phyloP scores from a whole-genome alignment of 1,140 invertebrate species.

The Cotesia vestalis region DNA sequence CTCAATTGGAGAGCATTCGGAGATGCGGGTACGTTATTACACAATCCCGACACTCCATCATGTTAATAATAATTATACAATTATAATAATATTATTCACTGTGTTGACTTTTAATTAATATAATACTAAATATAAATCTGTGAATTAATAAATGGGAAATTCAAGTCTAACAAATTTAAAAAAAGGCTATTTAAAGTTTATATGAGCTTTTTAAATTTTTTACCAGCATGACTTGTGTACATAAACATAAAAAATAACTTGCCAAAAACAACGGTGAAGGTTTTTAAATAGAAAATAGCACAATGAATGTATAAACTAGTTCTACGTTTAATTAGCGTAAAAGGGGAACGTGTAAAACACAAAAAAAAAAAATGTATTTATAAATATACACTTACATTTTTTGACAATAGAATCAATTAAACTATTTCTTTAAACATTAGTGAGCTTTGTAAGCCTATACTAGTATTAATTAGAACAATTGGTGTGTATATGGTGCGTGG shows the following conservation, averaged over 20 bases:
- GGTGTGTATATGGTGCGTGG: neutral
- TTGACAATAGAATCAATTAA: slow-evolving; percentile 12
- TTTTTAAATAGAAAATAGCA: too few relatives aligned
- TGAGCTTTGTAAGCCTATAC: slow-evolving; percentile 12
- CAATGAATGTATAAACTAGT: too few relatives aligned
- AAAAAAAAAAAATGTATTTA: neutral
- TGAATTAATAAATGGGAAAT: neutral
- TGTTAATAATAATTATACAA: slow-evolving; percentile 21
- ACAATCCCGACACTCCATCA: slow-evolving; percentile 49
- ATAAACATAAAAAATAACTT: too few relatives aligned
- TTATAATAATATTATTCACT: slow-evolving; percentile 27
- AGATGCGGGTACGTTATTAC: slow-evolving; percentile 80
- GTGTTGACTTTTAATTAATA: slow-evolving; percentile 11
- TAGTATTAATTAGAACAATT: slow-evolving; percentile 2
- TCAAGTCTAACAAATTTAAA: too few relatives aligned
- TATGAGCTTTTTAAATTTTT: too few relatives aligned
- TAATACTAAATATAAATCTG: slow-evolving; percentile 22
- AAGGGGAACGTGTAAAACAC: neutral
- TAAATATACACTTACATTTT: slow-evolving; percentile 6
- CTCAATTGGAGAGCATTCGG: slow-evolving; percentile 87
- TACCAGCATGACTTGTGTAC: too few relatives aligned
- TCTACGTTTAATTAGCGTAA: too few relatives aligned
- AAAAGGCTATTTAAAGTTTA: too few relatives aligned
- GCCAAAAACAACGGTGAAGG: too few relatives aligned
- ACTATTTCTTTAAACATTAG: slow-evolving; percentile 5